Evolutionary conservation across 2,113 vertebrate genomes (phyloP).

Genomic region (Tachycineta bicolor): DNA sequence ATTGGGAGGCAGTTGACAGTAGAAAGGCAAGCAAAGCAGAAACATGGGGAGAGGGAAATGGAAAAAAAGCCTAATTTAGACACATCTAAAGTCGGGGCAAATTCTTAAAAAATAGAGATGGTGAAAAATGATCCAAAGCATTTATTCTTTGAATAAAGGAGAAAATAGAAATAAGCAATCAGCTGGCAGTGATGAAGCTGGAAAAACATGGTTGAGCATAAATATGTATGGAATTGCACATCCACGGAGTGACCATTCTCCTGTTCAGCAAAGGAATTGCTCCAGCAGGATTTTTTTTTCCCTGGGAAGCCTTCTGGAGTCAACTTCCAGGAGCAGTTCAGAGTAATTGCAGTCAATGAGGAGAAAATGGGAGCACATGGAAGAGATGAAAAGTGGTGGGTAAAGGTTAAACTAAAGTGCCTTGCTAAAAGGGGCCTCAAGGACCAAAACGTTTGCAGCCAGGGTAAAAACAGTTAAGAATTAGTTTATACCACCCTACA

Average conservation of each 20-base stretch:
- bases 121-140: neutral
- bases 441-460: neutral
- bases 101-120: neutral
- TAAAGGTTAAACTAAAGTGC: neutral
- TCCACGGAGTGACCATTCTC: accelerated
- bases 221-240: neutral
- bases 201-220: neutral
- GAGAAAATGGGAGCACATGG: neutral
- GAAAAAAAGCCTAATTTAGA: neutral
- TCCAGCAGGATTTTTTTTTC: neutral
- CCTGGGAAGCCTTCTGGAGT: neutral
- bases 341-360: accelerated
- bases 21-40: neutral
- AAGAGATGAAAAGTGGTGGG: neutral
- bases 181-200: neutral
- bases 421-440: neutral
- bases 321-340: neutral
- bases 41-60: neutral
- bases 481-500: accelerated
- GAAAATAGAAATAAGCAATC: neutral
- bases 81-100: neutral
- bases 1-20: neutral
- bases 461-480: neutral
- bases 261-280: neutral
- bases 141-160: neutral